These are phyloP conservation scores for Margaritifera margaritifera DNA, from an alignment of 2,888 invertebrate genomes.

Conservation along the genomic window DNA sequence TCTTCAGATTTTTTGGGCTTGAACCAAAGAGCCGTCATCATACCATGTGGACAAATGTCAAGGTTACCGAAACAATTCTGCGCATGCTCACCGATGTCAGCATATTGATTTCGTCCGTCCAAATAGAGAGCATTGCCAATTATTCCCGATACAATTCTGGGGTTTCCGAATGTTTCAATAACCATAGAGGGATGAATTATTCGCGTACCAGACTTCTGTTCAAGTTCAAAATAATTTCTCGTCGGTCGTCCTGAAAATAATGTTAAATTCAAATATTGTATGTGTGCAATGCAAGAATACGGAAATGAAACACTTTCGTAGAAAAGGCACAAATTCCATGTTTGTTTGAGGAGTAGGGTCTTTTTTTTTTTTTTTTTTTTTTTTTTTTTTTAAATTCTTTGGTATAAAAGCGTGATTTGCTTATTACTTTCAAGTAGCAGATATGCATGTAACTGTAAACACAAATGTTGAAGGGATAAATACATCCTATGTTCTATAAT, in stretches of 20 bases:
- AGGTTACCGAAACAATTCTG: conserved; percentile 60
- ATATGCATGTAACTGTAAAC: too few relatives aligned
- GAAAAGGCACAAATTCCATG: too few relatives aligned
- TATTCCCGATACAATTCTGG: conserved; percentile 51
- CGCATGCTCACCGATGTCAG: conserved; percentile 53
- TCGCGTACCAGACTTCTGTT: conserved; percentile 28
- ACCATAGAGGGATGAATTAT: conserved; percentile 41
- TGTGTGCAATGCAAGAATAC: too few relatives aligned
- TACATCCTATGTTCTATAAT: too few relatives aligned
- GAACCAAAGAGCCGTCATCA: conserved; percentile 58
- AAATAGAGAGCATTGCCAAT: conserved; percentile 53
- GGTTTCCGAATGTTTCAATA: conserved; percentile 46
- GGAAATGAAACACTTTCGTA: too few relatives aligned
- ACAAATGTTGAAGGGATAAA: too few relatives aligned
- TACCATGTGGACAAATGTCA: conserved; percentile 59
- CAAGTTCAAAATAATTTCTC: background rate
- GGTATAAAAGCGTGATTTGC: too few relatives aligned
- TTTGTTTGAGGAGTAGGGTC: too few relatives aligned
- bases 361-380: too few relatives aligned
- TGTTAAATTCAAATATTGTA: background rate
- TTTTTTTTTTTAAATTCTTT: too few relatives aligned
- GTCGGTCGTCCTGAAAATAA: background rate
- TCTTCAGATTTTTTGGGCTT: conserved; percentile 45
- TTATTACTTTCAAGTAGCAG: too few relatives aligned
- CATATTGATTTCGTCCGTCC: conserved; percentile 46